phyloP scores from a whole-genome alignment of 2,888 invertebrate species.

The Andrena fulva region DNA sequence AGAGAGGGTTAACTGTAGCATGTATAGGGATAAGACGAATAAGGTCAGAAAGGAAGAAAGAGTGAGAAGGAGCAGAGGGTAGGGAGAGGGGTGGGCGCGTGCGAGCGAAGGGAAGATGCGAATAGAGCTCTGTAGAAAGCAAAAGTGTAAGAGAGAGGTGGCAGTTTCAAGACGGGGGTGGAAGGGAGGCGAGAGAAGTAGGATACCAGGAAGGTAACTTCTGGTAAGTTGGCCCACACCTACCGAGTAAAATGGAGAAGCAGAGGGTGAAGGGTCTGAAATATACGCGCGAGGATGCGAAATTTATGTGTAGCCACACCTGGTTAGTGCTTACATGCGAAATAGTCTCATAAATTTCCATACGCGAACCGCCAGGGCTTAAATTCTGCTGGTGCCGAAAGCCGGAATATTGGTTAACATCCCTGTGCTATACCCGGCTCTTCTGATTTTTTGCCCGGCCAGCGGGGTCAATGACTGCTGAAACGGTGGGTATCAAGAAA shows the following conservation, averaged over 20 bases:
- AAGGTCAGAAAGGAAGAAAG: constrained; percentile 39
- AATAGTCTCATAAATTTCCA: constrained; percentile 84
- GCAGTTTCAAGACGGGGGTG: constrained; percentile 13
- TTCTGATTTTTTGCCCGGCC: constrained; percentile 52
- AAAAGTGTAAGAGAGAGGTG: constrained; percentile 53
- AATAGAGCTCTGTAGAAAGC: constrained; percentile 52
- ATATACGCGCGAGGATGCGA: constrained; percentile 83
- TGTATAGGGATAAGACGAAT: constrained; percentile 66
- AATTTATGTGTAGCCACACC: constrained; percentile 85
- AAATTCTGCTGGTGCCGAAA: constrained; percentile 79
- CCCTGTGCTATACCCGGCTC: constrained; percentile 48
- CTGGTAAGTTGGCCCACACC: constrained; percentile 78
- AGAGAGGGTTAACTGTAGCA: constrained; percentile 70
- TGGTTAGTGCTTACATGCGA: constrained; percentile 84
- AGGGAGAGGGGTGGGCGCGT: neutral
- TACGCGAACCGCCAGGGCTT: constrained; percentile 77
- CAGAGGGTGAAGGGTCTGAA: constrained; percentile 77
- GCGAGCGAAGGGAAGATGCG: constrained; percentile 10
- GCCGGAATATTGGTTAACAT: constrained; percentile 77
- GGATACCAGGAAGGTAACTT: constrained; percentile 80
- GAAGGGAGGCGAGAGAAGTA: constrained; percentile 53
- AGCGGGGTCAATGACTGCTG: constrained; percentile 40
- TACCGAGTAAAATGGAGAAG: constrained; percentile 75
- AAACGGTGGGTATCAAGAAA: constrained; percentile 32
- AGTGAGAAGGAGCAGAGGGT: constrained; percentile 25